These are phyloP conservation scores for Zeugodacus cucurbitae DNA, from an alignment of 1,140 invertebrate species.

Conservation along the genomic window DNA sequence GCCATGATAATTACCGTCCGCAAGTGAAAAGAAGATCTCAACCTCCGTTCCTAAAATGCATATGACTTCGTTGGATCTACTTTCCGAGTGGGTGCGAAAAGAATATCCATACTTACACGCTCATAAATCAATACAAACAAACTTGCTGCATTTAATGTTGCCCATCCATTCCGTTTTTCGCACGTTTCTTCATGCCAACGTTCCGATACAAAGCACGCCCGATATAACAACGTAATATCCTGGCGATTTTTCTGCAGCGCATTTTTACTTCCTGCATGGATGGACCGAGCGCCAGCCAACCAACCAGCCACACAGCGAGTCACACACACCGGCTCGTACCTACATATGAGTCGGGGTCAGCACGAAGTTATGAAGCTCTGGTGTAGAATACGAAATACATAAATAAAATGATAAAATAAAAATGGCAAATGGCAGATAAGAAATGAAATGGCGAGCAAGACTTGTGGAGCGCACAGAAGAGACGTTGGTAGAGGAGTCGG, in stretches of 20 bases:
- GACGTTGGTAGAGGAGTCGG: neutral
- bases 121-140: slow-evolving; percentile 33
- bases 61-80: neutral
- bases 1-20: too few relatives aligned
- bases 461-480: neutral
- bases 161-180: neutral
- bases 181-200: neutral
- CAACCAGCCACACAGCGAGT: neutral
- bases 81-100: neutral
- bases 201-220: neutral
- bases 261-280: neutral
- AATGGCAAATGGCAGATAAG: slow-evolving; percentile 32
- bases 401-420: slow-evolving; percentile 38
- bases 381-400: slow-evolving; percentile 18
- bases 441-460: neutral
- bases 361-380: slow-evolving; percentile 31
- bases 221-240: slow-evolving; percentile 31
- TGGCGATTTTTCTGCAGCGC: slow-evolving; percentile 19
- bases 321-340: neutral
- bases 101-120: neutral
- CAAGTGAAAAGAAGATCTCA: too few relatives aligned
- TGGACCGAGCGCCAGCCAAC: neutral
- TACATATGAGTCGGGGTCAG: neutral
- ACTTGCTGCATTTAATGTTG: slow-evolving; percentile 15
- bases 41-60: too few relatives aligned